Percentiles rank a stretch among this genome's conserved stretches.
Conservation (phyloP, 1,140 invertebrate genomes). For the Drosophila micromelanica region DNA sequence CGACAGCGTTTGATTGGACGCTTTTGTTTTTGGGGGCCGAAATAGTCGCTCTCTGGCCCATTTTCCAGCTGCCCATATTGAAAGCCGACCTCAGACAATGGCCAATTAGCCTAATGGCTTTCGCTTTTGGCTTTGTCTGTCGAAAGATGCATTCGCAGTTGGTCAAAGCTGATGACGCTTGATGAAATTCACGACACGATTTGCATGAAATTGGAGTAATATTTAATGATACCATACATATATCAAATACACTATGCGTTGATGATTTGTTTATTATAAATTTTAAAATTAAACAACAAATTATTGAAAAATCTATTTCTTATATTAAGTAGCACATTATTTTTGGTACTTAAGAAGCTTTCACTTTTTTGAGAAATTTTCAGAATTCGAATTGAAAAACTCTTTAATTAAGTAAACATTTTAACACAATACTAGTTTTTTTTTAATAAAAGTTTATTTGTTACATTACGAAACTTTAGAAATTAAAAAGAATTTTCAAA, state of each 20-base stretch:
- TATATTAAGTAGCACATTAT: too few species aligned
- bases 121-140: conserved; percentile 49
- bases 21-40: conserved; percentile 58
- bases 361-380: too few species aligned
- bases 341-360: too few species aligned
- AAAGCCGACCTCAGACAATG: conserved; percentile 30
- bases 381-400: too few species aligned
- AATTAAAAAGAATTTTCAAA: too few species aligned
- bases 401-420: too few species aligned
- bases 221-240: not conserved
- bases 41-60: conserved; percentile 5
- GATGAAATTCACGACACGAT: conserved; percentile 36
- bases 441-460: too few species aligned
- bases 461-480: too few species aligned
- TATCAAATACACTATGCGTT: not conserved
- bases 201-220: conserved; percentile 27
- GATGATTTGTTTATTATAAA: too few species aligned
- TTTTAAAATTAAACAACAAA: too few species aligned
- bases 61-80: not conserved
- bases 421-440: too few species aligned
- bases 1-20: conserved; percentile 52
- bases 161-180: conserved; percentile 41
- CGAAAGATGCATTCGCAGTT: conserved; percentile 40
- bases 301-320: too few species aligned
- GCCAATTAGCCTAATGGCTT: conserved; percentile 43